Conservation (phyloP, 2,797 vertebrate species). For the Perodicticus potto region DNA sequence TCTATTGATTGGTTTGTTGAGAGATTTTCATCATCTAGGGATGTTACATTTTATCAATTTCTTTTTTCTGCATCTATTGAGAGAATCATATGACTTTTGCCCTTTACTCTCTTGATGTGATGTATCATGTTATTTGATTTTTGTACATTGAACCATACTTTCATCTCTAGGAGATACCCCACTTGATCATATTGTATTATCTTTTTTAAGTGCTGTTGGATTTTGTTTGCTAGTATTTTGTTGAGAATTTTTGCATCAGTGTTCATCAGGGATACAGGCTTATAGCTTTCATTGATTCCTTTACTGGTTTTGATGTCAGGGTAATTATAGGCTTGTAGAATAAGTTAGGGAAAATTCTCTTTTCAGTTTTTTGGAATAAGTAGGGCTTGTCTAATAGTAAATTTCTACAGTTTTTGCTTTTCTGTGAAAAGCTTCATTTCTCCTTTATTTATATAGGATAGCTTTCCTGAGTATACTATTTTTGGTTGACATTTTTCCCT, state of each 20-base stretch:
- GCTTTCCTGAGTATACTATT: neutral
- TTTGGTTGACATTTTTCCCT: neutral
- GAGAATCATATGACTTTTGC: neutral
- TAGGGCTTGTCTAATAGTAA: neutral
- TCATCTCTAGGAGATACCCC: neutral
- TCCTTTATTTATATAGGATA: neutral
- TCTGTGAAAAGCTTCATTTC: neutral
- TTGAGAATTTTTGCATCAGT: neutral
- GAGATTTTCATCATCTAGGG: neutral
- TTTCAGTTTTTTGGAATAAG: neutral
- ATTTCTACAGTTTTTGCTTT: neutral
- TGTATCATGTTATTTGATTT: neutral
- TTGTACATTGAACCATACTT: neutral
- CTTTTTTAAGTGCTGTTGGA: neutral
- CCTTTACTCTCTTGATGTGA: neutral
- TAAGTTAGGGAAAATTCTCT: neutral
- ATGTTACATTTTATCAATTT: neutral
- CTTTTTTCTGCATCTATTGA: neutral
- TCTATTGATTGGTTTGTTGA: neutral
- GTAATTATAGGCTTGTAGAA: neutral
- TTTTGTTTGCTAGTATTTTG: neutral
- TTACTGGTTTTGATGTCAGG: neutral
- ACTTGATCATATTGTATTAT: neutral
- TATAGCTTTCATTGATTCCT: neutral
- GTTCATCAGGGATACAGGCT: neutral